Conservation (phyloP, 2,113 vertebrate species). For the zebrafish (Danio rerio) region GRCz12tu NC_133194.1:16667501-16668000, state of each 20-base stretch:
- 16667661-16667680: too few species aligned
- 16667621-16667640: not conserved
- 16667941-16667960: not conserved
- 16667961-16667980: not conserved
- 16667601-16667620: not conserved
- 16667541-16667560: not conserved
- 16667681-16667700: not conserved
- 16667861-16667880: not conserved
- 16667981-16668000: not conserved
- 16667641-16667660: too few species aligned
- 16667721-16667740: not conserved
- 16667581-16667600: not conserved
- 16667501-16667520: not conserved
- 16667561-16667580: not conserved
- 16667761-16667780: slow-evolving; percentile 8
- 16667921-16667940: not conserved
- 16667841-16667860: not conserved
- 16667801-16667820: not conserved
- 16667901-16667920: not conserved
- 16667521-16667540: not conserved
- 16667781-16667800: slow-evolving; percentile 3
- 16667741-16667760: not conserved
- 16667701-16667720: not conserved
- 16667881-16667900: not conserved
- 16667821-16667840: not conserved